Conservation (phyloP, 2,113 vertebrate genomes). For the Marmota flaviventris region DNA sequence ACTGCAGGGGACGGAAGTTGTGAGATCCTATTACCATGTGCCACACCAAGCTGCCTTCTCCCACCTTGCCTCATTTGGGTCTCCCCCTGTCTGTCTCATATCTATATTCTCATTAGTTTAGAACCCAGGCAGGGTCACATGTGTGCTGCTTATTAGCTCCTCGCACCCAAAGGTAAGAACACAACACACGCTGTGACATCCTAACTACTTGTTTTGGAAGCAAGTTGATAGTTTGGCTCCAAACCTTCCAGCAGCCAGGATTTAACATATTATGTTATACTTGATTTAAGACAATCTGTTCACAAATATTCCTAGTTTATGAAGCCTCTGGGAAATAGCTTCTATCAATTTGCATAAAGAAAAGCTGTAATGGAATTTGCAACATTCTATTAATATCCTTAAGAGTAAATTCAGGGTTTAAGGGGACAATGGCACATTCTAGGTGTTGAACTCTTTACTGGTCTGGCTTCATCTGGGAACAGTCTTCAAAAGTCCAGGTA, state of each 20-base stretch:
- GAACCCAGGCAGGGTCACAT: not conserved
- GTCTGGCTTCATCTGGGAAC: not conserved
- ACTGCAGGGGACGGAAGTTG: not conserved
- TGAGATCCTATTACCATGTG: not conserved
- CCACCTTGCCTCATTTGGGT: not conserved
- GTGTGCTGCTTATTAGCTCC: not conserved
- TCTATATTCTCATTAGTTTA: not conserved
- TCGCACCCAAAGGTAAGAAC: not conserved
- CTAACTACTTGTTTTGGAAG: not conserved
- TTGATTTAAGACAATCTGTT: slow-evolving; percentile 17
- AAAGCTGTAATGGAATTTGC: not conserved
- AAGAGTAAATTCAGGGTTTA: not conserved
- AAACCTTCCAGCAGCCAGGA: not conserved
- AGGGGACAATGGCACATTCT: not conserved
- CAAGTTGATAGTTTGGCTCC: not conserved
- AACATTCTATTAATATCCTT: not conserved
- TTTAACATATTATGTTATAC: not conserved
- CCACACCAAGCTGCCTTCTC: not conserved
- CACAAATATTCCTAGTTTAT: not conserved
- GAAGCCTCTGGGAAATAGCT: not conserved
- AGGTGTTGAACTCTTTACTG: not conserved
- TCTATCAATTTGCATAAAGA: slow-evolving; percentile 9
- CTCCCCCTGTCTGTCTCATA: not conserved
- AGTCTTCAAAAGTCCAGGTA: not conserved
- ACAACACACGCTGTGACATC: not conserved